phyloP scores from a whole-genome alignment of 2,113 vertebrate species.

The Grus americana region DNA sequence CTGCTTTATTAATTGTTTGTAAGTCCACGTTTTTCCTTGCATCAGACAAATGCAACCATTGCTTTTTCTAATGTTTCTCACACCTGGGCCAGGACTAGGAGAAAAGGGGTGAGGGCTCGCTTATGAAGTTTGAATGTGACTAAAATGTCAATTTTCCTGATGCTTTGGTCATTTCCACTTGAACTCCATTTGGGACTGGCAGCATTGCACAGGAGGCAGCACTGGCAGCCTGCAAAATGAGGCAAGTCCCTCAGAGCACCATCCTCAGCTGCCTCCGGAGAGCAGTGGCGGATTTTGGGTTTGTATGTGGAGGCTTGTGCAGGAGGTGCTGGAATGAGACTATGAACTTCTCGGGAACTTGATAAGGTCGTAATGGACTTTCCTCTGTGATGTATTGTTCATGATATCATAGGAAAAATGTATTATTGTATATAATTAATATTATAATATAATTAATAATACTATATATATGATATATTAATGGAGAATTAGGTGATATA shows the following conservation, averaged over 20 bases:
- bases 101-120: not conserved
- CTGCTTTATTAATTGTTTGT: not conserved
- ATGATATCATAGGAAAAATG: not conserved
- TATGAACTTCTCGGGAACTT: no score
- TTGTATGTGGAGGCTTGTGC: not conserved
- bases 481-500: not conserved
- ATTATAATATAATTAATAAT: not conserved
- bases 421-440: no score
- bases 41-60: not conserved
- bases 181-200: not conserved
- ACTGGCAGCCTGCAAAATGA: not conserved
- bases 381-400: no score
- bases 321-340: not conserved
- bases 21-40: not conserved
- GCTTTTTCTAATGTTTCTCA: not conserved
- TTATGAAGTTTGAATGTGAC: not conserved
- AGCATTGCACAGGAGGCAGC: not conserved
- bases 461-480: not conserved
- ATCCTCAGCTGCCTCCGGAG: not conserved
- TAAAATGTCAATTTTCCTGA: not conserved
- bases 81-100: not conserved
- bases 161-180: not conserved
- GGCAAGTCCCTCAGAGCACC: not conserved
- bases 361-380: not conserved
- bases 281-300: accelerated